phyloP scores from a whole-genome alignment of 2,888 invertebrate genomes.

The Xylocampa areola region DNA sequence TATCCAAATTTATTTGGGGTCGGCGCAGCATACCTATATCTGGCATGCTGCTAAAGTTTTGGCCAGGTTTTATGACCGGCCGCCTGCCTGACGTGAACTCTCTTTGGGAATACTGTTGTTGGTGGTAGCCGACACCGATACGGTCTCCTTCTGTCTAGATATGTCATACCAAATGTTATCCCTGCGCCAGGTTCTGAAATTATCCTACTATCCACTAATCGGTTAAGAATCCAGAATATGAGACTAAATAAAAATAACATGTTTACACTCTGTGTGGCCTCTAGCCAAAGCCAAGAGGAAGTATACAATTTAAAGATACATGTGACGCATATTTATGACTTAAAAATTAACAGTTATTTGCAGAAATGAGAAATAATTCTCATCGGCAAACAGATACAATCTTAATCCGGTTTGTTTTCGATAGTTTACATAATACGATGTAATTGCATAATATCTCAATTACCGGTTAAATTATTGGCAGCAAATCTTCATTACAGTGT shows the following conservation, averaged over 20 bases:
- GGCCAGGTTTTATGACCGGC: too few species aligned
- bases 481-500: constrained; percentile 51
- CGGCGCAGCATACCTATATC: too few species aligned
- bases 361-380: constrained; percentile 49
- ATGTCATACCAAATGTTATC: too few species aligned
- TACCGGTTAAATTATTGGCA: constrained; percentile 40
- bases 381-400: constrained; percentile 35
- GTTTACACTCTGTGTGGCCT: constrained; percentile 1
- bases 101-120: too few species aligned
- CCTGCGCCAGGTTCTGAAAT: too few species aligned
- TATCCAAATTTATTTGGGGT: too few species aligned
- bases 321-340: constrained; percentile 18
- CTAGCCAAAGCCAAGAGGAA: constrained; percentile 19
- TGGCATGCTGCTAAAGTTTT: too few species aligned
- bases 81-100: too few species aligned
- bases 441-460: constrained; percentile 56
- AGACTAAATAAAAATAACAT: background rate
- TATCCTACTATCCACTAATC: too few species aligned
- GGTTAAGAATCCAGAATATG: too few species aligned
- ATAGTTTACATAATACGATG: constrained; percentile 48
- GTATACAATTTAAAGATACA: constrained; percentile 6
- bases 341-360: constrained; percentile 24
- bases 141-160: too few species aligned
- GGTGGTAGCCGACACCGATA: too few species aligned
- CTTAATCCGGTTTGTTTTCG: constrained; percentile 45